Evolutionary conservation across 2,888 invertebrate species (phyloP), one percentile per base, ranked within the genome.

Genomic region (Oegoconia quadripuncta): DNA sequence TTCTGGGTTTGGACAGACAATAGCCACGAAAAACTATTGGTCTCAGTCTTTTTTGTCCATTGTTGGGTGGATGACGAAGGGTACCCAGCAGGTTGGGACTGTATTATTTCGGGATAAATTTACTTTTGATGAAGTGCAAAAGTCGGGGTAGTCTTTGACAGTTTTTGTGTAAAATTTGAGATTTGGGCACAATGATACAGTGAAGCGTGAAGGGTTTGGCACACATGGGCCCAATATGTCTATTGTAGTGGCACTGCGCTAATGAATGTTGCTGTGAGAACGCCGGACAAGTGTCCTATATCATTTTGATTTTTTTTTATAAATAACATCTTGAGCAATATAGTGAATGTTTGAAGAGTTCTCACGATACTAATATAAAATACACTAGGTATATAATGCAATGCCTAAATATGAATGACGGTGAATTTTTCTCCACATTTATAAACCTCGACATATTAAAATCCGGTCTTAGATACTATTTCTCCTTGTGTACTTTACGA

Each of bases 71-170:
- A 29, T 43, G 48, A 68, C 74, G 76, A 79, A 67, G 64, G 64
- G 44, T 41, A n/a, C n/a, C 60, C 57, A 68, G 67, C 80, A 81
- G 81, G 83, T 83, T 76, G 64, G 57, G 59, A 62, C 64, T 64
- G 64, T 51, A 81, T 81, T 81, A 77, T 83, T 67, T 59, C 42
- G 58, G 58, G 66, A 69, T 82, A 84, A 84, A 86, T 86, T 65
- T 74, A 75, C 74, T 67, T 86, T 86, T 87, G 86, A 86, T 87
- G 86, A 86, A 87, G 82, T 87, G 83, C 79, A 83, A 83, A 74
- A 84, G 83, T 81, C 79, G 73, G 64, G 68, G 60, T 64, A 61
- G 62, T 64, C 66, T 69, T 79, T 78, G 74, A 69, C 72, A 68
- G 67, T 67, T 70, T 77, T 74, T 76, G 61, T 61, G 64, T 69